Conservation (phyloP, 2,888 invertebrate species). For the Hirtodrosophila cameraria region DNA sequence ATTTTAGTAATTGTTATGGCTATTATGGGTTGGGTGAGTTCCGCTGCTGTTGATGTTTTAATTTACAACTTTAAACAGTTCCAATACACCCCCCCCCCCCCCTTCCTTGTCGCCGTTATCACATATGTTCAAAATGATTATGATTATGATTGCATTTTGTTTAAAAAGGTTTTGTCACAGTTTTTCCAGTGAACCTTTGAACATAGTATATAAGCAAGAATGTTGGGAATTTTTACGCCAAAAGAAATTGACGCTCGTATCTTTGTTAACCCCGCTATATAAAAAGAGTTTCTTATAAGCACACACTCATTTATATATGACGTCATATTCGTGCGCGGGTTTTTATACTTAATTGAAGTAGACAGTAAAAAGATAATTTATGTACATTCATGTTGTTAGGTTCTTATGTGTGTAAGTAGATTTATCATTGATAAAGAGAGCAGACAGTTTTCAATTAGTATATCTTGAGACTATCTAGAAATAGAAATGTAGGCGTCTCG, state of each 20-base stretch:
- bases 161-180: slow-evolving; percentile 30
- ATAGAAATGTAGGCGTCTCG: too few species aligned
- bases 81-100: background rate
- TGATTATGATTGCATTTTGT: slow-evolving; percentile 40
- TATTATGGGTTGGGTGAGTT: slow-evolving; percentile 11
- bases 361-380: slow-evolving; percentile 38
- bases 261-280: background rate
- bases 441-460: background rate
- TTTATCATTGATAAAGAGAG: slow-evolving; percentile 10
- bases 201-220: background rate
- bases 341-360: slow-evolving; percentile 29
- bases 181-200: slow-evolving; percentile 19
- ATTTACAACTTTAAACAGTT: slow-evolving; percentile 13
- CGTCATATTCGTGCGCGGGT: slow-evolving; percentile 34
- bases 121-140: slow-evolving; percentile 1
- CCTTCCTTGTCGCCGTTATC: background rate
- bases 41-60: background rate
- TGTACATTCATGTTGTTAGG: slow-evolving; percentile 20
- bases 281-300: slow-evolving; percentile 22
- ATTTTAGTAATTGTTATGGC: slow-evolving; percentile 20
- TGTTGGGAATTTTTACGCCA: slow-evolving; percentile 5
- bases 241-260: slow-evolving; percentile 2
- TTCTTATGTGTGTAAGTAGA: slow-evolving; percentile 2
- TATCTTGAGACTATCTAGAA: too few species aligned
- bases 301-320: slow-evolving; percentile 39